Evolutionary conservation across 2,888 invertebrate species (phyloP), one percentile per base, ranked within the genome.

Genomic region (Lepidochrysops patricia): DNA sequence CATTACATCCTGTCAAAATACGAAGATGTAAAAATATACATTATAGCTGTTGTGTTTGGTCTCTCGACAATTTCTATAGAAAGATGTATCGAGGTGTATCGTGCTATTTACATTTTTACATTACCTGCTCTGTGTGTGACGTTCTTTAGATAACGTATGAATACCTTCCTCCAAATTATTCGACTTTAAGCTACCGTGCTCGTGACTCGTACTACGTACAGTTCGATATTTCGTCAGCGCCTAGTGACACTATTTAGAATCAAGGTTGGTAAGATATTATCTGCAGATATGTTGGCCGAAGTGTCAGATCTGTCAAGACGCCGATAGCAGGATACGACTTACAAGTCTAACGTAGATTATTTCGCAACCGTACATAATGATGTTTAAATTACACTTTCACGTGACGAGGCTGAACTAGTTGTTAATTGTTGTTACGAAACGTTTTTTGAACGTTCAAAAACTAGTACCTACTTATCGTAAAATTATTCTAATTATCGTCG

Each of bases 191-290:
- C n/a, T n/a, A 2, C 29, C 6, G 29, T 29, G 7, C 0, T 29
- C 29, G 9, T 29, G 29, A 7, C 37, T 7, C 37, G 19, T 7
- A 19, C 43, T 9, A 43, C 19, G 43, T 43, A 26, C 7, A 9
- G 26, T 52, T 27, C 7, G 29, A 29, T 23, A 49, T 54, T 54
- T 54, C 62, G 63, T 61, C 60, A 63, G 65, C 67, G 65, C 69
- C 65, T 63, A 68, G 69, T 75, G 74, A 77, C 76, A 79, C 68
- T 65, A 71, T 78, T 77, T 71, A 75, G 77, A 77, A 78, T 76
- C 76, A 79, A 79, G 76, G 74, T 75, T 79, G 77, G 79, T 78
- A 78, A 81, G 79, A 82, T 78, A 79, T 67, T 69, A 69, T 71
- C 73, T 68, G 63, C 71, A 69, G 71, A 72, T 70, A 73, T 74